These are phyloP conservation scores for Gila orcuttii DNA, from an alignment of 2,113 vertebrate genomes.

Conservation along the genomic window DNA sequence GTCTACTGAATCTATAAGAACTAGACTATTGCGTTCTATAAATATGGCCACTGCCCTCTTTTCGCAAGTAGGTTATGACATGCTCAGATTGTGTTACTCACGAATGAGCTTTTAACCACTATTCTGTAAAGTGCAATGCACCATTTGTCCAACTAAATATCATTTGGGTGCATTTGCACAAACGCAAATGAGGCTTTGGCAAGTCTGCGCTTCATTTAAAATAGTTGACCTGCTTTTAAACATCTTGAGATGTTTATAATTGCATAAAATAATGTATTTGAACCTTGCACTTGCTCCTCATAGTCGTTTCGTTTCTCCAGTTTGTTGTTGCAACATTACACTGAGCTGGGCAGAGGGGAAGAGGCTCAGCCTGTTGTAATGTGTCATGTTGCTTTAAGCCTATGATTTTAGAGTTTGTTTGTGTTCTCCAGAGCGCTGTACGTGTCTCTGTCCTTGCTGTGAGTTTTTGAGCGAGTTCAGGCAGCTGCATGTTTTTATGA, in stretches of 20 bases:
- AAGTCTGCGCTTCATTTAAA: slow-evolving; percentile 14
- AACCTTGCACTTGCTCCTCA: background rate
- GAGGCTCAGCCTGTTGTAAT: slow-evolving; percentile 2
- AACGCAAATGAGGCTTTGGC: background rate
- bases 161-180: background rate
- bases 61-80: slow-evolving; percentile 29
- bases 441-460: slow-evolving; percentile 20
- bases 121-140: slow-evolving; percentile 12
- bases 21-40: slow-evolving; percentile 1
- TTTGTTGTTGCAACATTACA: slow-evolving; percentile 27
- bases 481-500: slow-evolving; percentile 62
- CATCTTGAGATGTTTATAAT: background rate
- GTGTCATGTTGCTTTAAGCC: background rate
- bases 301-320: background rate
- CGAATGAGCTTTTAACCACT: slow-evolving; percentile 22
- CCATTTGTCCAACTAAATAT: slow-evolving; percentile 17
- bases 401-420: slow-evolving; percentile 38
- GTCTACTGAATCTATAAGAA: slow-evolving; percentile 5
- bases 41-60: slow-evolving; percentile 24
- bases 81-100: slow-evolving; percentile 13
- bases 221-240: background rate
- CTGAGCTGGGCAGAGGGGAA: slow-evolving; percentile 2
- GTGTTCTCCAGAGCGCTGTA: background rate
- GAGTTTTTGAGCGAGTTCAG: slow-evolving; percentile 22
- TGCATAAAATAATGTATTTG: background rate